phyloP scores from a whole-genome alignment of 2,113 vertebrate species.

The Callorhinus ursinus region DNA sequence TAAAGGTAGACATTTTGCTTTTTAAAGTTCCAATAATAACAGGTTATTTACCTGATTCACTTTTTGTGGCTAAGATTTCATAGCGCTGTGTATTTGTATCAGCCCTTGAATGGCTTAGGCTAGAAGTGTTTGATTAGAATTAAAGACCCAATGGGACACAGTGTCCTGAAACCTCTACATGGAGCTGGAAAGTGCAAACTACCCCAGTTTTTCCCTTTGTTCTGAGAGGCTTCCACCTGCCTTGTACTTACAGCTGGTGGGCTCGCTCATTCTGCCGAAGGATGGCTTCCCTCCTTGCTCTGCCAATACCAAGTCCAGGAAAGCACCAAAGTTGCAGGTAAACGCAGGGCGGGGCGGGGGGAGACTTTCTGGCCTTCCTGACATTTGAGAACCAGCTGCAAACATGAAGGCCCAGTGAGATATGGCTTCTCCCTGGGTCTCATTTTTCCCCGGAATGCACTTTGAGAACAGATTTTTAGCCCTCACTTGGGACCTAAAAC shows the following conservation, averaged over 20 bases:
- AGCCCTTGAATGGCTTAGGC: slow-evolving; percentile 82
- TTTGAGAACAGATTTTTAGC: background rate
- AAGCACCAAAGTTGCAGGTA: accelerated
- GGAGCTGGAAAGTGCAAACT: background rate
- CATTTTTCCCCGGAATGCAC: background rate
- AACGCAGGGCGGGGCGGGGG: accelerated
- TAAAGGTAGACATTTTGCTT: slow-evolving; percentile 73
- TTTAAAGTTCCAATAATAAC: slow-evolving; percentile 72
- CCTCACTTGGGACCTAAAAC: background rate
- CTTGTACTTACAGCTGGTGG: background rate
- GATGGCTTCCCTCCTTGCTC: background rate
- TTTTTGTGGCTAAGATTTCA: slow-evolving; percentile 58
- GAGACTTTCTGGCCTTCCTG: background rate
- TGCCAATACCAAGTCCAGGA: accelerated
- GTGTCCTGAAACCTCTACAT: background rate
- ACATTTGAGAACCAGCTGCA: background rate
- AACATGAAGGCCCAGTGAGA: background rate
- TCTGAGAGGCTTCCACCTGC: background rate
- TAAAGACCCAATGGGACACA: slow-evolving; percentile 12
- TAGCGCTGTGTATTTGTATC: slow-evolving; percentile 34
- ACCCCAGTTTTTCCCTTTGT: background rate
- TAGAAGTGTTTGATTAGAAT: slow-evolving; percentile 30
- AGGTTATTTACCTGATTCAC: slow-evolving; percentile 76
- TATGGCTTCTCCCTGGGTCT: background rate
- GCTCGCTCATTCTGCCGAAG: no score